phyloP scores from a whole-genome alignment of 2,113 vertebrate species.

The Hippocampus guttulatus region DNA sequence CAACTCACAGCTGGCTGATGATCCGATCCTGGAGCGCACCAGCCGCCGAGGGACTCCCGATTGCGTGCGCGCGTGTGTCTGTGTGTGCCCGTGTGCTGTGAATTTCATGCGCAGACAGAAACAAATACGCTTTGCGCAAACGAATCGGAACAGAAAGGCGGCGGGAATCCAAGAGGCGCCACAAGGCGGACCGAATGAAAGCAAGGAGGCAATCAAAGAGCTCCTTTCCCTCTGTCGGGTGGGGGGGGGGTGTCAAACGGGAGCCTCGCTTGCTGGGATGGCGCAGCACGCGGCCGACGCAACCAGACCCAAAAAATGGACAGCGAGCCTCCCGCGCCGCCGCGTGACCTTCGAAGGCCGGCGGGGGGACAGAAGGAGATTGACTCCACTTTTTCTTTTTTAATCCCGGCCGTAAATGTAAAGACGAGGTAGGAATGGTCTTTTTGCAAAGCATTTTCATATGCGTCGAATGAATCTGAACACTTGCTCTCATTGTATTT shows the following conservation, averaged over 20 bases:
- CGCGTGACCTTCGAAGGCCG: conserved; percentile 37
- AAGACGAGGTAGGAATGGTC: too few species aligned
- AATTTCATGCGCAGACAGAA: conserved; percentile 22
- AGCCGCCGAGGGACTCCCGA: conserved; percentile 66
- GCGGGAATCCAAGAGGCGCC: conserved; percentile 55
- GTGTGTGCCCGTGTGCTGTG: conserved; percentile 39
- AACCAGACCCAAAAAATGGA: conserved; percentile 13
- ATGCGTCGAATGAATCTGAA: too few species aligned
- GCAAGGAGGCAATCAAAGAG: conserved; percentile 57
- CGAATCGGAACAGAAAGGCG: conserved; percentile 42
- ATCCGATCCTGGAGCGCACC: conserved; percentile 77
- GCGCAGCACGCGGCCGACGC: conserved; percentile 10
- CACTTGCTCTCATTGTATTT: too few species aligned
- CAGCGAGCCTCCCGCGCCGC: conserved; percentile 32
- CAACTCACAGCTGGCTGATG: conserved; percentile 81
- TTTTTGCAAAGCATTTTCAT: too few species aligned
- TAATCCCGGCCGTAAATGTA: too few species aligned
- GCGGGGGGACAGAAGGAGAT: conserved; percentile 28
- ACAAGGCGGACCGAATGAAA: conserved; percentile 49
- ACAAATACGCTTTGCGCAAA: background rate
- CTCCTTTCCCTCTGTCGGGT: conserved; percentile 39
- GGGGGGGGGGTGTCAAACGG: conserved; percentile 45
- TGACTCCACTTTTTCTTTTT: too few species aligned
- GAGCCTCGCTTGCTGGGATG: conserved; percentile 38
- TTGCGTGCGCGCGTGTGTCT: conserved; percentile 58